A percentile compares a stretch with the other conserved stretches of the same genome.
These are phyloP conservation scores for Gambusia affinis DNA, from an alignment of 2,113 vertebrate genomes.

Conservation along the genomic window DNA sequence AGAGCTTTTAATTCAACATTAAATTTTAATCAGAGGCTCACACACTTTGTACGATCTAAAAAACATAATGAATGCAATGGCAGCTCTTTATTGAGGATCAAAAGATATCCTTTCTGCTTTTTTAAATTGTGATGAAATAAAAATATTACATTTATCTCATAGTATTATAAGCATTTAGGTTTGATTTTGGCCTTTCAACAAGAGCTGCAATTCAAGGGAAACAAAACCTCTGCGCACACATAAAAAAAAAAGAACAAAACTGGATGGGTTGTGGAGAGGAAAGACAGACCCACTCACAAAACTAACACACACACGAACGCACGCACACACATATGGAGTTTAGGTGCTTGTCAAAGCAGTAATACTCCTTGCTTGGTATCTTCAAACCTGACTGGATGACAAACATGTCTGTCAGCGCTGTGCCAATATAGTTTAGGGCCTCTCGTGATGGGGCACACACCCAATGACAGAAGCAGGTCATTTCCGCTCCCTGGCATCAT, in stretches of 20 bases:
- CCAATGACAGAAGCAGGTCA: constrained; percentile 86
- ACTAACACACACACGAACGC: constrained; percentile 27
- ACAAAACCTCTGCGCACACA: constrained; percentile 1
- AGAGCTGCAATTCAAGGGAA: neutral
- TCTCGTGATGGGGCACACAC: constrained; percentile 84
- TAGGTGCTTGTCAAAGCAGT: constrained; percentile 78
- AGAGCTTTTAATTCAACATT: neutral
- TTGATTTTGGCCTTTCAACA: constrained; percentile 12
- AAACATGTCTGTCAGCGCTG: constrained; percentile 84
- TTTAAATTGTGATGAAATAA: neutral
- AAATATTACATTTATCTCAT: neutral
- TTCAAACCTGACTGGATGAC: constrained; percentile 84
- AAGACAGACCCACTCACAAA: constrained; percentile 11
- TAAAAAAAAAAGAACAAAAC: neutral
- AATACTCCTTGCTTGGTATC: constrained; percentile 80
- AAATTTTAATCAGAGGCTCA: neutral
- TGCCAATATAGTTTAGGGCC: constrained; percentile 85
- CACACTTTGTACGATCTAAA: neutral
- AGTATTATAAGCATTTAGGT: neutral
- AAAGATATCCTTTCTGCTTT: neutral
- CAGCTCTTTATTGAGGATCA: constrained; percentile 6
- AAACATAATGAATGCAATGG: neutral
- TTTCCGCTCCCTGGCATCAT: constrained; percentile 79
- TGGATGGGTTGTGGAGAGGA: neutral
- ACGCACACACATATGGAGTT: constrained; percentile 50